These are phyloP conservation scores for Acipenser oxyrinchus DNA, from an alignment of 2,797 vertebrate species.

Conservation along the genomic window DNA sequence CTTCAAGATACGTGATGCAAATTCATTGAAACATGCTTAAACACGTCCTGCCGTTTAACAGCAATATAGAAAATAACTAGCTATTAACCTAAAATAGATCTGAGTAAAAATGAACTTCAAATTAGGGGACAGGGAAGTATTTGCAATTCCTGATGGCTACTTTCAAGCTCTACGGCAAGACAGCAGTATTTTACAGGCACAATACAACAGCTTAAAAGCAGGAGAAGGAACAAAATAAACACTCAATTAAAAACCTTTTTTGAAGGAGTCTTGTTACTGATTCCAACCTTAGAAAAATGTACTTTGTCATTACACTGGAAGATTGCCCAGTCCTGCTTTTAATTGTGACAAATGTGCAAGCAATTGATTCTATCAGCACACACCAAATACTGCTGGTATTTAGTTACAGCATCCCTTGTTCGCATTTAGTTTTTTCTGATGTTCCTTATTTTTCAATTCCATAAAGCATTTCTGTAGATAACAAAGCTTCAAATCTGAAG, in stretches of 20 bases:
- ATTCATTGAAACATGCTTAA: constrained; percentile 15
- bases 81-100: constrained; percentile 6
- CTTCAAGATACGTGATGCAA: constrained; percentile 12
- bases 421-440: too few species aligned
- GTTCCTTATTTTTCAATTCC: too few species aligned
- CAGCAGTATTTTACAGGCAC: constrained; percentile 15
- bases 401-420: constrained; percentile 14
- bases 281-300: too few species aligned
- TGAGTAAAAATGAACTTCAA: constrained; percentile 18
- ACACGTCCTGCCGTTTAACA: background rate
- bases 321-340: constrained; percentile 9
- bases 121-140: constrained; percentile 15
- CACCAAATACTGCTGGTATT: constrained; percentile 15
- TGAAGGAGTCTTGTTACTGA: too few species aligned
- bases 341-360: constrained; percentile 19
- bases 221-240: constrained; percentile 13
- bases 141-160: constrained; percentile 13
- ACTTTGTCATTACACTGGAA: too few species aligned
- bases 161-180: constrained; percentile 14
- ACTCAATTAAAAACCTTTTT: background rate
- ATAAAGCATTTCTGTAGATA: too few species aligned
- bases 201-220: constrained; percentile 14
- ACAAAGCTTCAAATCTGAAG: too few species aligned
- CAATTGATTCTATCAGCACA: constrained; percentile 25
- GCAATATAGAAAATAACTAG: background rate